A percentile compares a stretch with the other conserved stretches of the same genome.
Conservation (phyloP, 1,140 invertebrate species). For the Tribolium madens region DNA sequence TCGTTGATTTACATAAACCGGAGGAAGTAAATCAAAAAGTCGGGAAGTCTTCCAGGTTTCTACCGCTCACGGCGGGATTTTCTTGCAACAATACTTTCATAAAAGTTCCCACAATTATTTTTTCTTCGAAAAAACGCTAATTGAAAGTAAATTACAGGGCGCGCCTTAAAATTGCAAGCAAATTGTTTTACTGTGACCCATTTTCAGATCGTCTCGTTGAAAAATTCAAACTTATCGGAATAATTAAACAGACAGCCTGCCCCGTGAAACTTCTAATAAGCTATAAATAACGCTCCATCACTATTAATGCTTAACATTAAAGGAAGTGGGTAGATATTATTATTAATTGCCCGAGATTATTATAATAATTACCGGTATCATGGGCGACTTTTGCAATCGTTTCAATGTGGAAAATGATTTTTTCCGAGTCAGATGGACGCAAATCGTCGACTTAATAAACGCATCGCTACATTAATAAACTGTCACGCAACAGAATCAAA, state of each 20-base stretch:
- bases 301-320: constrained; percentile 20
- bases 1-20: neutral
- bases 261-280: constrained; percentile 14
- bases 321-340: constrained; percentile 37
- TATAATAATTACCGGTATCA: constrained; percentile 30
- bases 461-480: constrained; percentile 34
- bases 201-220: neutral
- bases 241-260: neutral
- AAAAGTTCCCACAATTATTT: constrained; percentile 1
- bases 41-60: constrained; percentile 17
- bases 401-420: neutral
- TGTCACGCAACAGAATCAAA: constrained; percentile 16
- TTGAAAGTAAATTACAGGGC: constrained; percentile 27
- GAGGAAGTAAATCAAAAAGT: neutral
- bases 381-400: constrained; percentile 23
- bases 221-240: neutral
- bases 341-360: constrained; percentile 31
- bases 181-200: neutral
- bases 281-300: constrained; percentile 26
- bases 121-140: neutral
- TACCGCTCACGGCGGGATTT: constrained; percentile 16
- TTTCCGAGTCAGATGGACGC: neutral
- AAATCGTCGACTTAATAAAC: neutral
- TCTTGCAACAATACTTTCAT: neutral
- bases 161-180: constrained; percentile 1